Base-by-base conservation (phyloP, 92 coral and sea anemone species). In the Palythoa grandis region DNA sequence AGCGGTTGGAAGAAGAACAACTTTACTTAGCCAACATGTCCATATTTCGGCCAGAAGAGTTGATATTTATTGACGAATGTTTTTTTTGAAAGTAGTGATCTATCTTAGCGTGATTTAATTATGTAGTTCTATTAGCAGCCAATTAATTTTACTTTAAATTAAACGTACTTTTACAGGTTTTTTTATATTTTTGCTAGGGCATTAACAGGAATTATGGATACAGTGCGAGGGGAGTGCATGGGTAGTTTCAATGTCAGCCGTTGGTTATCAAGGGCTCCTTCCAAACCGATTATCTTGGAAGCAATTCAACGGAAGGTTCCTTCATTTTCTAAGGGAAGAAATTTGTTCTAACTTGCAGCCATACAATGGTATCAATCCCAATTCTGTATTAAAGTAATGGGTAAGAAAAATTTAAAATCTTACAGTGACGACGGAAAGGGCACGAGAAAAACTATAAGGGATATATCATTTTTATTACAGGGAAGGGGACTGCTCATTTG, bases 321-420 rank as follows among this genome's bases (percentile, higher is more conserved):
- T 79, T 5, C 60, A 71, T 53, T 88, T 88, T 53, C 15, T 88
- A n/a, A 56, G 85, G 61, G 82, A 67, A 12, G 91, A 91, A 23
- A 79, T 91, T 47, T 91, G 82, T 5, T 89, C 93, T 3, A 63
- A n/a, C 19, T 76, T 91, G 87, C 88, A 91, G 60, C 86, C 91
- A 66, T 87, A 88, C 65, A 79, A 87, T 73, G 89, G 93, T 15
- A 61, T 88, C 13, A 88, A 91, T 84, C 35, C 86, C 37, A 83
- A 83, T 20, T 87, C 88, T 65, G 93, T 90, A 39, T 1, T 0
- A 88, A 87, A 17, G 78, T 91, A 3, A 91, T 91, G 89, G 89
- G 83, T 83, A 84, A 56, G 93, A 38, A 60, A 85, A 54, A 53
- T 23, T 47, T 74, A 12, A 5, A 74, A 7, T 50, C 29, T 48